Evolutionary conservation across 2,113 vertebrate genomes (phyloP), one percentile per base, ranked within the genome.

Genomic region (Leucopsar rothschildi): DNA sequence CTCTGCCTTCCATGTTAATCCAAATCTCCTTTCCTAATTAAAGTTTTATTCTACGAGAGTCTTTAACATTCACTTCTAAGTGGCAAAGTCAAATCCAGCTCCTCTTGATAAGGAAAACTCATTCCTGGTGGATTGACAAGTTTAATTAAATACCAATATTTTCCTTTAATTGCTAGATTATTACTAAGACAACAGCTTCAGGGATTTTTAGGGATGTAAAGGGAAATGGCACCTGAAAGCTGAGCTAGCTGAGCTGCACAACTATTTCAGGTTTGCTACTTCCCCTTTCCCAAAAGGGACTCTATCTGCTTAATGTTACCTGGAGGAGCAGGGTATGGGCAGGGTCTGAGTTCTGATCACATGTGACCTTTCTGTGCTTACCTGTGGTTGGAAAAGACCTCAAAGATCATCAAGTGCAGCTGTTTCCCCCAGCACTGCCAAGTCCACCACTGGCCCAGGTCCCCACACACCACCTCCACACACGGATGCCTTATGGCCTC

Each of bases 21-120:
- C 88, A 96, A 95, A 96, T 95, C 89, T 95, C 57, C 60, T 95
- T 80, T 91, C 88, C 82, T 96, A 96, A 96, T 96, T 97, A 90
- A 94, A 96, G 80, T 92, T 93, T 90, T 82, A 76, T 52, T 92
- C 77, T 63, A 66, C 64, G 68, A 70, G 86, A 75, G 40, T 72
- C 81, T 90, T 88, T 57, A 69, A 85, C 82, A 88, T 86, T 84
- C 4, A 0, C 42, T 91, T 93, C 91, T 93, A 72, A 88, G 88
- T 85, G 88, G 83, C 92, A 88, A 82, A 89, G 92, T 89, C 82
- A 95, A 92, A 92, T 72, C 68, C 87, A 96, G 77, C 66, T 92
- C 71, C 86, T 72, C 35, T 88, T 57, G 93, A 97, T 96, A 97
- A 96, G 76, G 88, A 95, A 94, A 84, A 50, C 22, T 82, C 59